Percentiles rank a stretch among this genome's conserved stretches.
Conservation (phyloP, 2,113 vertebrate species). For the Oncorhynchus masou region DNA sequence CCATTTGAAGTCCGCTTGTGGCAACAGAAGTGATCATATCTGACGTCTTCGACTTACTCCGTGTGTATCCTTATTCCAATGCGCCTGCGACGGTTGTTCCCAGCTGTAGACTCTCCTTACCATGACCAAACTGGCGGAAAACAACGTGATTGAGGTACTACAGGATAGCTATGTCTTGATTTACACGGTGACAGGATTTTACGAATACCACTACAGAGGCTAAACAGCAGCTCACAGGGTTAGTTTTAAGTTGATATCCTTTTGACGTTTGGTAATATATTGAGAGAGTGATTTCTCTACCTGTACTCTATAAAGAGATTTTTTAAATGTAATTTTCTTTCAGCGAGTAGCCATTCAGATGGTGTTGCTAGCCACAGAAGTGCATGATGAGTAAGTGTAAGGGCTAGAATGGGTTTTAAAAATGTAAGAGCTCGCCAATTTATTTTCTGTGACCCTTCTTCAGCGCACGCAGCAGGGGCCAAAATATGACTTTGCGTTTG, state of each 20-base stretch:
- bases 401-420: slow-evolving; percentile 11
- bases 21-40: background rate
- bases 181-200: background rate
- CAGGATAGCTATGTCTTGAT: background rate
- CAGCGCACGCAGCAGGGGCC: background rate
- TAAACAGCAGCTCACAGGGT: background rate
- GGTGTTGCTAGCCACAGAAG: background rate
- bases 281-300: background rate
- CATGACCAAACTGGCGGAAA: background rate
- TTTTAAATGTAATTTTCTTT: background rate
- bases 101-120: background rate
- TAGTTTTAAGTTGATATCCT: background rate
- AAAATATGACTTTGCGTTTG: slow-evolving; percentile 12
- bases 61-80: background rate
- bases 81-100: background rate
- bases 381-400: background rate
- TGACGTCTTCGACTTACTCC: no score
- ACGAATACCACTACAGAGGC: background rate
- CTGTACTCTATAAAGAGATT: no score
- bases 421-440: background rate
- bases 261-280: background rate
- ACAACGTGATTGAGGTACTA: background rate
- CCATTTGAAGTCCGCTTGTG: background rate
- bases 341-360: background rate
- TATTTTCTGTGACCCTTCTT: background rate